These are phyloP conservation scores for Megaleporinus macrocephalus DNA, from an alignment of 2,113 vertebrate genomes.

Conservation along the genomic window DNA sequence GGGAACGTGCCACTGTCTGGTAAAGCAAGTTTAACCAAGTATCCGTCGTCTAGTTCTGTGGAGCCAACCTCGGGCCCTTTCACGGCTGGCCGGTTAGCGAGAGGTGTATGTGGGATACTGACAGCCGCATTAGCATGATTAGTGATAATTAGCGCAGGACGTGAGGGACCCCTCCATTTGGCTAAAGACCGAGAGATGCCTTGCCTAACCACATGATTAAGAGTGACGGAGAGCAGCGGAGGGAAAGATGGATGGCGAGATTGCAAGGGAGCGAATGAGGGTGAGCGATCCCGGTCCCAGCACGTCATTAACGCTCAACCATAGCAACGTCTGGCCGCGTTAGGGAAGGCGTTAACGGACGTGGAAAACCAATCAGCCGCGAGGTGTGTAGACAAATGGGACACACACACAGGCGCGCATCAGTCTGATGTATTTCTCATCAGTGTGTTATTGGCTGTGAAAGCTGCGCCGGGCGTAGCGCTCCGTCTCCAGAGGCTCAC, in stretches of 20 bases:
- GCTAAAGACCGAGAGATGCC: constrained; percentile 22
- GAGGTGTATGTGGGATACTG: background rate
- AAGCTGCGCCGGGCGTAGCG: constrained; percentile 47
- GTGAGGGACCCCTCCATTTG: constrained; percentile 25
- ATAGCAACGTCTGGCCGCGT: background rate
- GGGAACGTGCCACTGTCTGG: background rate
- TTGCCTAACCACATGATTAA: constrained; percentile 29
- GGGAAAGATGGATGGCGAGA: background rate
- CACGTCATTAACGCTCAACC: constrained; percentile 17
- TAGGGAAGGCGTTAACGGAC: background rate
- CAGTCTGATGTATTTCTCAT: constrained; percentile 61
- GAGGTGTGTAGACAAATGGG: constrained; percentile 51
- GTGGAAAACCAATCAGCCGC: constrained; percentile 39
- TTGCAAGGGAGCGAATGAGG: no score
- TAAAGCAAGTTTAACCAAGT: background rate
- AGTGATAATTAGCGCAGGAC: constrained; percentile 15
- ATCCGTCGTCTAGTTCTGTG: background rate
- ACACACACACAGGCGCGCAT: constrained; percentile 13
- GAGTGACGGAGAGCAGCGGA: constrained; percentile 14
- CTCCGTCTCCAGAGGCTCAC: constrained; percentile 16
- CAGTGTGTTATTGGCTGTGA: constrained; percentile 58
- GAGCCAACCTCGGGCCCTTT: background rate
- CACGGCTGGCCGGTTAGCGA: background rate
- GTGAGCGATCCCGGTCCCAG: background rate
- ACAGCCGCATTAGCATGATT: constrained; percentile 27